These are phyloP conservation scores for Hemiprocne comata DNA, from an alignment of 2,113 vertebrate genomes.

Conservation along the genomic window DNA sequence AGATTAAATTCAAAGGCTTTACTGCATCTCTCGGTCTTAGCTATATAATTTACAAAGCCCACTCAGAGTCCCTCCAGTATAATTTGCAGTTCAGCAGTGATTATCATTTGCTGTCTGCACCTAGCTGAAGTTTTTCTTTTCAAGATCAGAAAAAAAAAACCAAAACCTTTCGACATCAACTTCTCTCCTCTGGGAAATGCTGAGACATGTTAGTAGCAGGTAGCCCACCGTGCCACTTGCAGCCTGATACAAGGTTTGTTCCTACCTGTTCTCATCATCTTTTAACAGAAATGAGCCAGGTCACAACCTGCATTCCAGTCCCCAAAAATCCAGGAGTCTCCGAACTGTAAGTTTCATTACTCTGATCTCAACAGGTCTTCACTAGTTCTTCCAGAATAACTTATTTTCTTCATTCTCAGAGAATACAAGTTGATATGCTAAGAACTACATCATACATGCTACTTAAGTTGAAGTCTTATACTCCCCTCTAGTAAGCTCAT, in stretches of 20 bases:
- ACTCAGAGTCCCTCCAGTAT: slow-evolving; percentile 37
- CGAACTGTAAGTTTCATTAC: neutral
- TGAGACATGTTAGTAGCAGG: neutral
- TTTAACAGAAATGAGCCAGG: neutral
- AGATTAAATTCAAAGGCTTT: slow-evolving; percentile 70
- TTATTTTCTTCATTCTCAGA: neutral
- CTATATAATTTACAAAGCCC: slow-evolving; percentile 59
- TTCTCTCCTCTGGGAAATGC: slow-evolving; percentile 19
- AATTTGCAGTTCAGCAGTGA: slow-evolving; percentile 62
- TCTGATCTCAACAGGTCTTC: neutral
- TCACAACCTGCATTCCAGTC: fast-evolving
- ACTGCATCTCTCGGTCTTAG: slow-evolving; percentile 41
- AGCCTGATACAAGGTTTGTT: neutral
- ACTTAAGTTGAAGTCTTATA: neutral
- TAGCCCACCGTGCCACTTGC: neutral
- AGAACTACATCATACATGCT: neutral
- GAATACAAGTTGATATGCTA: neutral
- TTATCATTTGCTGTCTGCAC: slow-evolving; percentile 55
- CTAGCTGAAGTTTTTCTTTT: slow-evolving; percentile 52
- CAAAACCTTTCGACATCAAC: neutral
- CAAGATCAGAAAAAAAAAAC: neutral
- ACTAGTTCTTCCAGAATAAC: neutral
- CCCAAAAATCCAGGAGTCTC: neutral
- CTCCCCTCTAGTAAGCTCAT: neutral
- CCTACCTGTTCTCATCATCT: neutral